Evolutionary conservation across 2,888 invertebrate genomes (phyloP).

Genomic region (Bombyx huttoni): DNA sequence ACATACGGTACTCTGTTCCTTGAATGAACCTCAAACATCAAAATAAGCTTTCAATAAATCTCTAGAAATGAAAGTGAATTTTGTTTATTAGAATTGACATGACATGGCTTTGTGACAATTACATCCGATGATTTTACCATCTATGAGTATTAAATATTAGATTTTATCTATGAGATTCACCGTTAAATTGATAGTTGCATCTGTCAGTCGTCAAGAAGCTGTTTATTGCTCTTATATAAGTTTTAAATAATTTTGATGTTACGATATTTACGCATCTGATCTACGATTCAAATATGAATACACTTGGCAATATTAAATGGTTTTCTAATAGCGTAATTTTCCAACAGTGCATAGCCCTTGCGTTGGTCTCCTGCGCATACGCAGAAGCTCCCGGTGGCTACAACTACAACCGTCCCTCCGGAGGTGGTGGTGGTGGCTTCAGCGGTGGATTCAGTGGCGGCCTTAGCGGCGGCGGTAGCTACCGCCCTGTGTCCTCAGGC

Average conservation of each 20-base stretch:
- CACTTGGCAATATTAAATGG: neutral
- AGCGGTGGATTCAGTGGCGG: slow-evolving; percentile 46
- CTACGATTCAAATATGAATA: neutral
- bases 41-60: neutral
- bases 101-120: neutral
- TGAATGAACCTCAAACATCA: neutral
- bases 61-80: slow-evolving; percentile 1
- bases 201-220: too few relatives aligned
- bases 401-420: slow-evolving; percentile 80
- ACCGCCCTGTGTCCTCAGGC: slow-evolving; percentile 83
- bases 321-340: slow-evolving; percentile 23
- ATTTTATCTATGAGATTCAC: neutral
- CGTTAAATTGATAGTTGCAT: neutral
- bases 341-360: slow-evolving; percentile 84
- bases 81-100: neutral
- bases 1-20: neutral
- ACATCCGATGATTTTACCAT: neutral
- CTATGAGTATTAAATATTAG: neutral
- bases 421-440: slow-evolving; percentile 49
- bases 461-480: slow-evolving; percentile 75
- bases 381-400: slow-evolving; percentile 85
- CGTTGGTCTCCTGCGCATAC: slow-evolving; percentile 80
- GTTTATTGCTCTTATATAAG: too few relatives aligned
- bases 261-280: neutral
- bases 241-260: too few relatives aligned